Evolutionary conservation across 2,797 vertebrate species (phyloP).

Genomic region (Sebastes baramenuke): DNA sequence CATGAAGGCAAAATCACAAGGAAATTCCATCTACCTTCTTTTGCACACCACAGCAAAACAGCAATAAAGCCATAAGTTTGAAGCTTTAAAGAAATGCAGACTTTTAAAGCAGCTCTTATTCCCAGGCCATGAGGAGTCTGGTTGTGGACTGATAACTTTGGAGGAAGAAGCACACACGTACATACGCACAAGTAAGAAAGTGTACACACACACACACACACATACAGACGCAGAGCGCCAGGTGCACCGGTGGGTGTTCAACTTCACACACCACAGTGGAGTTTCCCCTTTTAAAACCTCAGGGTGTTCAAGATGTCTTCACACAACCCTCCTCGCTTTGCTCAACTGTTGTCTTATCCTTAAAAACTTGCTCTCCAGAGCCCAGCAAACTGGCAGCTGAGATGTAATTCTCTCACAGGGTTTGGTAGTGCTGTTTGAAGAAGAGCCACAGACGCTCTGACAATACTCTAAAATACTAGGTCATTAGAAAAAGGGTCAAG

Average conservation of each 20-base stretch:
- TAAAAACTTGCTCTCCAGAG: constrained; percentile 50
- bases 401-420: constrained; percentile 31
- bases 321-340: constrained; percentile 38
- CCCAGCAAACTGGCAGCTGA: constrained; percentile 30
- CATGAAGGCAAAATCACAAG: constrained; percentile 47
- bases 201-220: neutral
- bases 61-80: constrained; percentile 62
- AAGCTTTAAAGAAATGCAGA: constrained; percentile 63
- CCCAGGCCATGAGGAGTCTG: constrained; percentile 62
- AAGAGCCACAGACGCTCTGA: constrained; percentile 11
- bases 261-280: constrained; percentile 20
- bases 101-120: constrained; percentile 66
- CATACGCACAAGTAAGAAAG: neutral
- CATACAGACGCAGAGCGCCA: neutral
- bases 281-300: constrained; percentile 51
- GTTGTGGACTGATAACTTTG: constrained; percentile 65
- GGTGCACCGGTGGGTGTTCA: constrained; percentile 40
- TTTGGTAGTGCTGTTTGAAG: constrained; percentile 33
- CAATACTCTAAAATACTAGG: constrained; percentile 10
- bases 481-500: constrained; percentile 15
- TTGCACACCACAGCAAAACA: constrained; percentile 63
- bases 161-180: constrained; percentile 25
- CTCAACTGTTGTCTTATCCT: constrained; percentile 45
- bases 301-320: constrained; percentile 52
- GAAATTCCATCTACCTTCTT: constrained; percentile 50